phyloP scores from a whole-genome alignment of 2,797 vertebrate genomes.

The Gobionotothen gibberifrons region DNA sequence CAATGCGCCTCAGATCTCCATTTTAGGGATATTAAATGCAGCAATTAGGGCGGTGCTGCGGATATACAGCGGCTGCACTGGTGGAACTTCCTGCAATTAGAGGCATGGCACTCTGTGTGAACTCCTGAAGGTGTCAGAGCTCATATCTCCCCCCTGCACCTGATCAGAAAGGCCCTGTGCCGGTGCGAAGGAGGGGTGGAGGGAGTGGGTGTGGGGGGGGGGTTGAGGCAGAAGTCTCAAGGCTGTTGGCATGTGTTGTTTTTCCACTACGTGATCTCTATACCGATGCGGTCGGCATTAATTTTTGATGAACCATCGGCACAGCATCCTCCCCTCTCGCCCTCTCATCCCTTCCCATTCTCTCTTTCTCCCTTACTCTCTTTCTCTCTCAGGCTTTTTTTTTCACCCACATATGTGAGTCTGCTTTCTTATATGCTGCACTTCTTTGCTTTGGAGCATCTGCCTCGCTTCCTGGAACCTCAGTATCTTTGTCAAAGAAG shows the following conservation, averaged over 20 bases:
- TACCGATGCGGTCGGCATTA: constrained; percentile 86
- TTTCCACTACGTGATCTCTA: constrained; percentile 87
- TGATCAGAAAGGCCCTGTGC: constrained; percentile 82
- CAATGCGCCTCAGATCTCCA: constrained; percentile 74
- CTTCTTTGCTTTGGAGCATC: constrained; percentile 72
- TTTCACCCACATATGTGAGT: constrained; percentile 63
- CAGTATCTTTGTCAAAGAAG: constrained; percentile 73
- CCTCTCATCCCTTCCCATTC: constrained; percentile 68
- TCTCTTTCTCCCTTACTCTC: constrained; percentile 26
- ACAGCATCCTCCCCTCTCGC: constrained; percentile 79
- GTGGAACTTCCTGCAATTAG: constrained; percentile 83
- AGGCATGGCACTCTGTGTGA: constrained; percentile 85
- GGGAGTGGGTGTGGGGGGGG: constrained; percentile 43
- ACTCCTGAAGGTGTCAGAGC: constrained; percentile 85
- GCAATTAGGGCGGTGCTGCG: constrained; percentile 78
- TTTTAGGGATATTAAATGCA: constrained; percentile 84
- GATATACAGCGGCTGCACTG: constrained; percentile 65
- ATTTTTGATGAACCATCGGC: constrained; percentile 88
- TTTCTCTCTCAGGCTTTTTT: constrained; percentile 57
- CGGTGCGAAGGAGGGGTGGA: constrained; percentile 61
- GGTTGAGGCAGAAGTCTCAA: constrained; percentile 79
- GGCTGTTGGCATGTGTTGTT: constrained; percentile 87
- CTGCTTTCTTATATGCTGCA: constrained; percentile 72
- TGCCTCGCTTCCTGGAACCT: constrained; percentile 70
- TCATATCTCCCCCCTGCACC: constrained; percentile 84